These are phyloP conservation scores for mouse (Mus musculus) DNA, from an alignment of 2,113 vertebrate species.

Conservation along the genomic window GRCm39 chr3:84914001-84914500, in stretches of 20 bases:
- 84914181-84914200: accelerated
- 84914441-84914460: not conserved
- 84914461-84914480: not conserved
- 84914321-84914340: not conserved
- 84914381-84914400: accelerated
- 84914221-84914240: not conserved
- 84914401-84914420: not conserved
- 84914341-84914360: accelerated
- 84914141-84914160: not conserved
- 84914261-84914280: not conserved
- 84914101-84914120: not conserved
- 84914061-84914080: not conserved
- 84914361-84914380: accelerated
- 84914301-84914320: not conserved
- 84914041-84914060: not conserved
- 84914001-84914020: not conserved
- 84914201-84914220: accelerated
- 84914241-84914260: not conserved
- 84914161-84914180: not conserved
- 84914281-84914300: not conserved
- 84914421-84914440: not conserved
- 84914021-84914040: not conserved
- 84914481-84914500: not conserved
- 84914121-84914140: not conserved
- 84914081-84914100: not conserved